Conservation (phyloP, 2,888 invertebrate genomes). For the Hirtodrosophila confusa region DNA sequence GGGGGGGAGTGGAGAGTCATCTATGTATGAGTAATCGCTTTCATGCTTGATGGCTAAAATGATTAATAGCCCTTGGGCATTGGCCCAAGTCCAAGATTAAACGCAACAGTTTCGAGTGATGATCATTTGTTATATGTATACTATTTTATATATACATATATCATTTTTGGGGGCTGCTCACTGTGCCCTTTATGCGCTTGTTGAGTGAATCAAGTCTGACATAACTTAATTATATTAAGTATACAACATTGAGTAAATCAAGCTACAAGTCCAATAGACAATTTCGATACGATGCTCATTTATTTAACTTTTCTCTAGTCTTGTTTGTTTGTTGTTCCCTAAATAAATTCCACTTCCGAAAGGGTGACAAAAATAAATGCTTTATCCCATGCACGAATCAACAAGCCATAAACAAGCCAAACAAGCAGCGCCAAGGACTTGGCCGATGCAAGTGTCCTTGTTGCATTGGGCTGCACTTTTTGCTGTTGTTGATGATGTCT, state of each 20-base stretch:
- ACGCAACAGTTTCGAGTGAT: constrained; percentile 73
- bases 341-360: constrained; percentile 32
- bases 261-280: constrained; percentile 3
- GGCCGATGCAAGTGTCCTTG: constrained; percentile 44
- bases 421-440: constrained; percentile 39
- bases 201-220: constrained; percentile 18
- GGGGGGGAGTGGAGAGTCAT: constrained; percentile 32
- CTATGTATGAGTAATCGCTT: constrained; percentile 77
- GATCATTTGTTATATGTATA: constrained; percentile 70
- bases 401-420: constrained; percentile 70
- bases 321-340: constrained; percentile 9
- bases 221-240: constrained; percentile 1
- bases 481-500: constrained; percentile 38
- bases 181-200: constrained; percentile 22
- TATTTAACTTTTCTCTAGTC: constrained; percentile 11
- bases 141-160: constrained; percentile 1
- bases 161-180: constrained; percentile 21
- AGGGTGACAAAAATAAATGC: constrained; percentile 61
- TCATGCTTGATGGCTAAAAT: constrained; percentile 75
- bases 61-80: constrained; percentile 67
- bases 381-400: constrained; percentile 68
- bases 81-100: constrained; percentile 75
- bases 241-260: constrained; percentile 1
- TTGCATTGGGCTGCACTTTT: constrained; percentile 27
- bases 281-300: constrained; percentile 27